phyloP scores from a whole-genome alignment of 1,140 invertebrate species.

The Zaprionus ghesquierei region DNA sequence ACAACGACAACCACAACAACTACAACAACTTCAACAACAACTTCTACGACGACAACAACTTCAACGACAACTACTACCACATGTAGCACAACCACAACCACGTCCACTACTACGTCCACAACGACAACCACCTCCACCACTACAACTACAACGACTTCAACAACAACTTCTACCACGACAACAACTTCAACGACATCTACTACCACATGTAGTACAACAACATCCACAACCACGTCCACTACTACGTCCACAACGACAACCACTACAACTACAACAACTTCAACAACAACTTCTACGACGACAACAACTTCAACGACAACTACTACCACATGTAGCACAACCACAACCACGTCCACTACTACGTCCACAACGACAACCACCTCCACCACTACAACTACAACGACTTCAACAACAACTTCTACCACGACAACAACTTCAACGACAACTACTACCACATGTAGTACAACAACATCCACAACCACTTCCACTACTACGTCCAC shows the following conservation, averaged over 20 bases:
- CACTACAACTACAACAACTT: not conserved
- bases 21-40: not conserved
- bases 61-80: not conserved
- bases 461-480: too few species aligned
- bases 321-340: constrained; percentile 6
- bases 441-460: not conserved
- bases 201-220: not conserved
- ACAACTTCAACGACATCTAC: constrained; percentile 4
- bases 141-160: not conserved
- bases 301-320: constrained; percentile 16
- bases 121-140: not conserved
- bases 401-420: not conserved
- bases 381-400: not conserved
- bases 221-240: not conserved
- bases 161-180: not conserved
- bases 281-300: not conserved
- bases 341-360: not conserved
- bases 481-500: not conserved
- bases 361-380: constrained; percentile 10
- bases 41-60: not conserved
- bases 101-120: not conserved
- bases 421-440: constrained; percentile 13
- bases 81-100: not conserved
- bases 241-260: constrained; percentile 8
- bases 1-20: not conserved